Base-by-base conservation (phyloP, 2,113 vertebrate genomes). In the Ictidomys tridecemlineatus region DNA sequence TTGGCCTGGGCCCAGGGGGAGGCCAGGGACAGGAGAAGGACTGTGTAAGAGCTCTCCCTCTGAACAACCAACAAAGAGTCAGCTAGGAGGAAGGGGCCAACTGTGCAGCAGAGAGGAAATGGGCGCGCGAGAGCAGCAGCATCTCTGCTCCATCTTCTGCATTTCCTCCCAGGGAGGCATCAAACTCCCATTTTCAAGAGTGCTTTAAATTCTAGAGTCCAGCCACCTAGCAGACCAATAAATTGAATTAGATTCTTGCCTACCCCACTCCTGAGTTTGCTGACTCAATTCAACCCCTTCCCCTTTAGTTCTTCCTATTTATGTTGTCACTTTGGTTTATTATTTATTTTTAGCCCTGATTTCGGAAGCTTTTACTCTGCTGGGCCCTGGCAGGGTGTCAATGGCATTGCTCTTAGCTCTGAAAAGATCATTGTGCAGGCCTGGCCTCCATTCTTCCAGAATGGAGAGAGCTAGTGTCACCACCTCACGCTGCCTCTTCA, bases 391-490 rank as follows among this genome's bases (percentile, higher is more conserved):
- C 93, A 95, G 83, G 34, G 73, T 94, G 86, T 97, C 97, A 98
- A 94, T 32, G 11, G 89, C 94, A 93, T 95, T 3, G 0, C 88
- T 93, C 91, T 93, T 70, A 5, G 93, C 73, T 92, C 97, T 98
- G 98, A 98, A 98, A 97, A 84, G 91, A 83, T 92, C 95, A 83
- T 74, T 96, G 96, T 96, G 87, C 32, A 0, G 42, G 74, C 56
- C 93, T 61, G 86, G 39, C 77, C 83, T 20, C 8, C 1, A 48
- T 78, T 96, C 94, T 73, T 91, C 7, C 2, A 37, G 34, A 97
- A n/a, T n/a, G n/a, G 89, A 98, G 98, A 98, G 98, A 5, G 0
- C 97, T 91, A 98, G 98, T 98, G 98, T 98, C 95, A 85, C 76
- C 39, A 34, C 91, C 87, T 89, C 11, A 61, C 0, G 0, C 85